phyloP scores from a whole-genome alignment of 2,797 vertebrate species.

The Lacerta agilis region DNA sequence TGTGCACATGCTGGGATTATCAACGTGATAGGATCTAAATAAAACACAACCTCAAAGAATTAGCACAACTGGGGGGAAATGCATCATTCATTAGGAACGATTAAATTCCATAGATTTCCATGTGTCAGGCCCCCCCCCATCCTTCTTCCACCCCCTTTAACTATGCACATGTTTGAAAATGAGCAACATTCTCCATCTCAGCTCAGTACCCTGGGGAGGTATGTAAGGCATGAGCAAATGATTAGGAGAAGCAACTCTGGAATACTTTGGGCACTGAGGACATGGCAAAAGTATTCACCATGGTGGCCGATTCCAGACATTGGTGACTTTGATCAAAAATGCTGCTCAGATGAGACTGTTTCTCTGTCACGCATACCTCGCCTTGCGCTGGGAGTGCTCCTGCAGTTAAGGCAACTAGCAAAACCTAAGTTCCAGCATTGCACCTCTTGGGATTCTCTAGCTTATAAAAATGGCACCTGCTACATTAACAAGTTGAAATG shows the following conservation, averaged over 20 bases:
- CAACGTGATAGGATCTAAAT: background rate
- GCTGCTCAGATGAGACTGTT: conserved; percentile 45
- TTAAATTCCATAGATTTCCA: conserved; percentile 38
- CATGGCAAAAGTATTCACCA: background rate
- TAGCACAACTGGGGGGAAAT: conserved; percentile 31
- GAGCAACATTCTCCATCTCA: conserved; percentile 48
- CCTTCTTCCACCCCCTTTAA: background rate
- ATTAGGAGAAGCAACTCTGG: background rate
- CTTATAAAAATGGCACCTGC: too few species aligned
- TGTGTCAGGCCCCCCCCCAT: conserved; percentile 18
- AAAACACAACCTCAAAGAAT: conserved; percentile 1
- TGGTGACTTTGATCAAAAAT: background rate
- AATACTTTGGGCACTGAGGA: background rate
- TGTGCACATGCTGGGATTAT: background rate
- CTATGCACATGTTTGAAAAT: conserved; percentile 27
- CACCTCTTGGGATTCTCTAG: too few species aligned
- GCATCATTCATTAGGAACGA: conserved; percentile 37
- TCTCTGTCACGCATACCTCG: background rate
- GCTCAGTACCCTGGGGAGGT: background rate
- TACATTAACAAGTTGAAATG: too few species aligned
- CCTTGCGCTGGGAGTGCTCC: too few species aligned
- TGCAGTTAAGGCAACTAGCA: too few species aligned
- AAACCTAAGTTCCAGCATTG: too few species aligned
- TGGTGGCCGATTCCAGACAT: background rate
- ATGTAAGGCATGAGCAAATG: background rate